Conservation (phyloP, 2,113 vertebrate species). For the Callionymus lyra region DNA sequence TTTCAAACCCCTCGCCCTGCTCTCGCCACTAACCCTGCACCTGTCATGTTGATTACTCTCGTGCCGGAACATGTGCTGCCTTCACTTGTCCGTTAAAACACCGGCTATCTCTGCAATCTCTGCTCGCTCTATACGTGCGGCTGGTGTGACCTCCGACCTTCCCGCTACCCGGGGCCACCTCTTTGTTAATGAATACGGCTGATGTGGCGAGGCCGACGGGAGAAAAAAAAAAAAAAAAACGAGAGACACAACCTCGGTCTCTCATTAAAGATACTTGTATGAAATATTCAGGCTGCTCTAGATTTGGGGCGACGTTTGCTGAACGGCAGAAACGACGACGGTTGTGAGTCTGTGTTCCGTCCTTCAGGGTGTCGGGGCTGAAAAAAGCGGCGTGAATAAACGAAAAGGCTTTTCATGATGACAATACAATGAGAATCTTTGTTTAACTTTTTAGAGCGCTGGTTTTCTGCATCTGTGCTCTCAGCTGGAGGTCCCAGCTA, state of each 20-base stretch:
- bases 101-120: constrained; percentile 31
- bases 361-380: constrained; percentile 22
- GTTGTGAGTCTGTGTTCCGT: no score
- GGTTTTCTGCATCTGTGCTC: no score
- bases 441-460: no score
- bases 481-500: no score
- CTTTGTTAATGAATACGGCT: constrained; percentile 26
- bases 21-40: constrained; percentile 20
- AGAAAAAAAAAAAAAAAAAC: constrained; percentile 8
- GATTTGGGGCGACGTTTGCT: no score
- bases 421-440: no score
- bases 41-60: constrained; percentile 32
- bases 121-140: constrained; percentile 10
- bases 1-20: neutral
- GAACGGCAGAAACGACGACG: no score
- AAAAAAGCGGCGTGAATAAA: no score
- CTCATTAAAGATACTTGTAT: constrained; percentile 33
- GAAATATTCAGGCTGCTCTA: constrained; percentile 33
- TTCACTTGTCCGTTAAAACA: constrained; percentile 20
- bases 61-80: constrained; percentile 21
- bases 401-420: no score
- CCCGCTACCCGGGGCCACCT: constrained; percentile 21
- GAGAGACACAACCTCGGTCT: constrained; percentile 13
- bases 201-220: constrained; percentile 30
- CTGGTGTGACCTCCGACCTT: constrained; percentile 37